Evolutionary conservation across 1,140 invertebrate species (phyloP).

Genomic region (Episyrphus balteatus): DNA sequence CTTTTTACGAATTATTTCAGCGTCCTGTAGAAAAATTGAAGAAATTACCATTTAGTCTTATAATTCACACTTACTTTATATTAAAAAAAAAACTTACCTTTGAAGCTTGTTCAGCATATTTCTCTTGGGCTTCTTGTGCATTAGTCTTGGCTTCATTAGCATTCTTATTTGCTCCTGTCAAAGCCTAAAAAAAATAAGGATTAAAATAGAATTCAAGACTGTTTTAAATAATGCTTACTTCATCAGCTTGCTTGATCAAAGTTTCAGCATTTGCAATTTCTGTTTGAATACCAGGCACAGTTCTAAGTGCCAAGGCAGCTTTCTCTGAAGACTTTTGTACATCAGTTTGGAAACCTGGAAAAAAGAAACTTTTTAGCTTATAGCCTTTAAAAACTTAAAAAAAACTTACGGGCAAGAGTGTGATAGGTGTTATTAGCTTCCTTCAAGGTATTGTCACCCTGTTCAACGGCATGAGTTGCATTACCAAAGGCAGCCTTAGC

Average conservation of each 20-base stretch:
- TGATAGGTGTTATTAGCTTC: constrained; percentile 79
- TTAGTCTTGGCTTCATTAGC: constrained; percentile 63
- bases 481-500: constrained; percentile 57
- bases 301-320: constrained; percentile 58
- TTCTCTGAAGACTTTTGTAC: constrained; percentile 67
- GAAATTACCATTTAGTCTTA: background rate
- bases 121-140: constrained; percentile 64
- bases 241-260: constrained; percentile 50
- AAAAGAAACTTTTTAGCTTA: background rate
- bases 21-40: constrained; percentile 39
- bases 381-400: background rate
- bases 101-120: constrained; percentile 59
- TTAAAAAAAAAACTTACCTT: constrained; percentile 41
- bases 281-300: constrained; percentile 61
- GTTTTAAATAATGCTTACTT: constrained; percentile 41
- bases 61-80: background rate
- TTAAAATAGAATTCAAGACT: constrained; percentile 52
- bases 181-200: constrained; percentile 30
- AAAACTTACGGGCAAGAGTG: constrained; percentile 60
- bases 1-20: constrained; percentile 62
- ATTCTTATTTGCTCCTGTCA: constrained; percentile 62
- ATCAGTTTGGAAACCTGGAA: constrained; percentile 74
- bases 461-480: constrained; percentile 68
- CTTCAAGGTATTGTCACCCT: constrained; percentile 72
- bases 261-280: constrained; percentile 42